Conservation (phyloP, 1,140 invertebrate genomes). For the Drosophila hydei region DNA sequence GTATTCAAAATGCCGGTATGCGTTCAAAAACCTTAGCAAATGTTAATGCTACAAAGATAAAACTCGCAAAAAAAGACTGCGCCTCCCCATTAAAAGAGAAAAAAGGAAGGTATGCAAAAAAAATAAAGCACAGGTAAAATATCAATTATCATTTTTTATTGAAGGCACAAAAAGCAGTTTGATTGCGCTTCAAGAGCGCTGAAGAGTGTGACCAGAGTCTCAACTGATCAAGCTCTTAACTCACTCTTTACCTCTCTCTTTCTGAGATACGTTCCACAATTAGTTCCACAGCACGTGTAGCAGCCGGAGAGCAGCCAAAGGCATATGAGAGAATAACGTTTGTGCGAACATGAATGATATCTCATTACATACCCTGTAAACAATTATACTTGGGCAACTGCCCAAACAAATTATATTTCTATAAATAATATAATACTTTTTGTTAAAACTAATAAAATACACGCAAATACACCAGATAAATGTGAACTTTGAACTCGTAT, state of each 20-base stretch:
- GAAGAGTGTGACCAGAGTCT: slow-evolving; percentile 9
- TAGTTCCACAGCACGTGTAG: slow-evolving; percentile 70
- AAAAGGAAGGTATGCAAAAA: slow-evolving; percentile 19
- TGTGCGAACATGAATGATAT: neutral
- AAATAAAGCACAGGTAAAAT: slow-evolving; percentile 47
- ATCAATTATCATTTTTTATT: slow-evolving; percentile 72
- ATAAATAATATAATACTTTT: neutral
- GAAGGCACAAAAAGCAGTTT: slow-evolving; percentile 53
- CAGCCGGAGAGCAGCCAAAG: slow-evolving; percentile 12
- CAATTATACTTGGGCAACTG: neutral
- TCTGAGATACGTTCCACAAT: slow-evolving; percentile 11
- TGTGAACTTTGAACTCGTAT: neutral
- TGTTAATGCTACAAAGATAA: slow-evolving; percentile 47
- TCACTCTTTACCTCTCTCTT: slow-evolving; percentile 4
- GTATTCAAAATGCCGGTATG: slow-evolving; percentile 14
- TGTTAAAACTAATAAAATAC: neutral
- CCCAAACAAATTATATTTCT: neutral
- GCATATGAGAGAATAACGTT: no score
- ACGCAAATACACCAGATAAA: no score
- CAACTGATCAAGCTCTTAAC: slow-evolving; percentile 12
- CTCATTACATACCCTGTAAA: slow-evolving; percentile 7
- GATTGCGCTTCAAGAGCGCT: slow-evolving; percentile 22
- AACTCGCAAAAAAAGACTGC: slow-evolving; percentile 26
- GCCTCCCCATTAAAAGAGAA: slow-evolving; percentile 40
- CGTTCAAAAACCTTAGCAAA: slow-evolving; percentile 68